These are phyloP conservation scores for Poeciliopsis prolifica DNA, from an alignment of 2,113 vertebrate species.

Conservation along the genomic window DNA sequence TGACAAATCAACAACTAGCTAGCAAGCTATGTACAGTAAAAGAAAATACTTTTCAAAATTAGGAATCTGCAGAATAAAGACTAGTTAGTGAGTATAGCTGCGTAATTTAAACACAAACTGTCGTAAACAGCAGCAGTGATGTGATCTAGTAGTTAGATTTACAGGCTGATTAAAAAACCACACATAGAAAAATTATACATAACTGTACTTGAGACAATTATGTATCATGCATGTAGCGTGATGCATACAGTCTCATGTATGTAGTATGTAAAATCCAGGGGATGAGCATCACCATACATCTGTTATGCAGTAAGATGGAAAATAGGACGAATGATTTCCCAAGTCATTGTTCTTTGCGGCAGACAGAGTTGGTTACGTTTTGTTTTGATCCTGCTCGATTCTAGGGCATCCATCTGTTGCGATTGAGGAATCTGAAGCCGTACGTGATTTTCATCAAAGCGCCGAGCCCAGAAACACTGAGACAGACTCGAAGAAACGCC, in stretches of 20 bases:
- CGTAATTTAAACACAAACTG: too few relatives aligned
- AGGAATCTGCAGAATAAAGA: too few relatives aligned
- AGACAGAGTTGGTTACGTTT: background rate
- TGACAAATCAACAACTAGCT: too few relatives aligned
- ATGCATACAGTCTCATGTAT: too few relatives aligned
- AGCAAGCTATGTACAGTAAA: too few relatives aligned
- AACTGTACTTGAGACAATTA: too few relatives aligned
- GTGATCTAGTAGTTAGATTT: too few relatives aligned
- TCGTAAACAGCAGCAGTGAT: too few relatives aligned
- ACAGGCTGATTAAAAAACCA: background rate
- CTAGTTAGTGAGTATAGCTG: too few relatives aligned
- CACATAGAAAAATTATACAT: background rate
- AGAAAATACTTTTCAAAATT: too few relatives aligned
- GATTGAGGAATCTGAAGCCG: constrained; percentile 86
- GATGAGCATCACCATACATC: background rate
- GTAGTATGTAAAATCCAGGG: background rate
- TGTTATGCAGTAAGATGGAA: background rate
- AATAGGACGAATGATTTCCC: too few relatives aligned
- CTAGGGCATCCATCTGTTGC: constrained; percentile 84
- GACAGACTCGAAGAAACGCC: constrained; percentile 83
- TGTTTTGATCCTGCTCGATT: background rate
- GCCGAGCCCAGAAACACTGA: constrained; percentile 81
- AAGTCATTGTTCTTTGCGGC: background rate
- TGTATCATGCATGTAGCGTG: too few relatives aligned
- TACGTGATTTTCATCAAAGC: constrained; percentile 92